Evolutionary conservation across 2,797 vertebrate species (phyloP).

Genomic region (Danio albolineatus): DNA sequence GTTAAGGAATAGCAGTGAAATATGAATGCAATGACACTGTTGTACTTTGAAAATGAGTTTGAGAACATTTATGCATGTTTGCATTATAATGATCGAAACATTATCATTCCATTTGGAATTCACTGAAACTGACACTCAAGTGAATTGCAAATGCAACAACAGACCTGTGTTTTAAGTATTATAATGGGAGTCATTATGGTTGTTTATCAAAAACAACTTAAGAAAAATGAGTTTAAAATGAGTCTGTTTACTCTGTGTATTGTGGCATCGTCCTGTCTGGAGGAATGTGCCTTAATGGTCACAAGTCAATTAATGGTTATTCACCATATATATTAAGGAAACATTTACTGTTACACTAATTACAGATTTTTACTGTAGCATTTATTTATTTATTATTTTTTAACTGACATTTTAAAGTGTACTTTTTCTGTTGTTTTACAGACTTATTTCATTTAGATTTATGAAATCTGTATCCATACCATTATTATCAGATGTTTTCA

Average conservation of each 20-base stretch:
- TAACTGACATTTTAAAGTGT: too few relatives aligned
- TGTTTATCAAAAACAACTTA: not conserved
- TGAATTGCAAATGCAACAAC: not conserved
- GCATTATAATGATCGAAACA: not conserved
- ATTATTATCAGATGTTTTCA: too few relatives aligned
- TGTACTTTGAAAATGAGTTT: not conserved
- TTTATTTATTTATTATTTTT: too few relatives aligned
- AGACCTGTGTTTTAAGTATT: not conserved
- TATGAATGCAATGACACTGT: not conserved
- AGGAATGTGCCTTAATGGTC: too few relatives aligned
- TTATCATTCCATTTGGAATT: not conserved
- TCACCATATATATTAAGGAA: too few relatives aligned
- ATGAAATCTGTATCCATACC: too few relatives aligned
- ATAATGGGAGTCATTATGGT: not conserved
- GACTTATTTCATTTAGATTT: too few relatives aligned
- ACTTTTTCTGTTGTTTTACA: too few relatives aligned
- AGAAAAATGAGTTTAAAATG: not conserved
- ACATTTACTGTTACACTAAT: too few relatives aligned
- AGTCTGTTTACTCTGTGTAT: not conserved
- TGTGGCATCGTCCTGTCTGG: not conserved
- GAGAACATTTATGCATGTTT: not conserved
- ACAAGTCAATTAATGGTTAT: too few relatives aligned
- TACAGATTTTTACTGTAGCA: too few relatives aligned
- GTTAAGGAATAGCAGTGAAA: constrained; percentile 3
- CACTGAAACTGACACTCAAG: not conserved